Evolutionary conservation across 92 coral and sea anemone species (phyloP).

Genomic region (Pocillopora meandrina): DNA sequence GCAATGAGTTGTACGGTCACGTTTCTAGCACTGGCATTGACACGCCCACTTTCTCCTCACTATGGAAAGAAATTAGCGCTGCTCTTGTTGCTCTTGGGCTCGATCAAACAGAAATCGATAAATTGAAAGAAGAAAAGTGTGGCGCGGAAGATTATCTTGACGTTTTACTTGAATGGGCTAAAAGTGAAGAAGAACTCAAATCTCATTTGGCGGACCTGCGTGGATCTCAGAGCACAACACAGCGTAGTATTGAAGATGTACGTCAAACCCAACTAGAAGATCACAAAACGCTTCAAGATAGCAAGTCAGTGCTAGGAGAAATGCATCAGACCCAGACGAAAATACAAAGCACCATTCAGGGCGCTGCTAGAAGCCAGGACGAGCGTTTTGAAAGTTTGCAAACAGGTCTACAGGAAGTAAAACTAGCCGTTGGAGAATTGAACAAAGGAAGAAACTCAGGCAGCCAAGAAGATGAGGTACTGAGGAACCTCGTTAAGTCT

Average conservation of each 20-base stretch:
- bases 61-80: constrained; percentile 53
- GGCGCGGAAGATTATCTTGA: background rate
- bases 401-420: no score
- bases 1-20: constrained; percentile 51
- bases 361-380: no score
- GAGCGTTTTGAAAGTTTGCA: no score
- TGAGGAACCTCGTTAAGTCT: constrained; percentile 8
- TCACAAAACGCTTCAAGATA: background rate
- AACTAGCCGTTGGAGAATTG: no score
- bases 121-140: background rate
- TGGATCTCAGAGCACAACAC: background rate
- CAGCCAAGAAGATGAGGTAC: background rate
- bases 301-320: constrained; percentile 1
- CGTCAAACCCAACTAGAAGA: background rate
- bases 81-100: constrained; percentile 52
- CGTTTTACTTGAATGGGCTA: background rate
- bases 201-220: background rate
- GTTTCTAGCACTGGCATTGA: constrained; percentile 18
- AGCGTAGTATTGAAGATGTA: background rate
- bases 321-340: background rate
- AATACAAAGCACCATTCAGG: no score
- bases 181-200: background rate
- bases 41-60: background rate
- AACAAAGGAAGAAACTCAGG: background rate
- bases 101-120: constrained; percentile 43